Base-by-base conservation (phyloP, 2,113 vertebrate species). In the Ahaetulla prasina region DNA sequence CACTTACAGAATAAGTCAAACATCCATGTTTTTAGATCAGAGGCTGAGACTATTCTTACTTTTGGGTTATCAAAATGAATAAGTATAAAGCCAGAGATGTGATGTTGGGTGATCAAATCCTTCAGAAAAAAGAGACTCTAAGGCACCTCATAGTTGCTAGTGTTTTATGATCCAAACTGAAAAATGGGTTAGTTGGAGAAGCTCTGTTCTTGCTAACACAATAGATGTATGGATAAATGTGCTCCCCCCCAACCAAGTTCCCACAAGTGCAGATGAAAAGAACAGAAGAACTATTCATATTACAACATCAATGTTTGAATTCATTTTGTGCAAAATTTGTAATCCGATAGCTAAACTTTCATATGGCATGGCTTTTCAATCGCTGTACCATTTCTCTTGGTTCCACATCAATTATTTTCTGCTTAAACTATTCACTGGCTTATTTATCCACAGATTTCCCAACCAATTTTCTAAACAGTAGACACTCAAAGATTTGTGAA, bases 1-100 rank as follows among this genome's bases (percentile, higher is more conserved):
- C n/a, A 49, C 91, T 68, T 54, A 55, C 20, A 85, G 89, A 74
- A 92, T 85, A 88, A 60, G 30, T 91, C 91, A 92, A 87, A 89
- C 3, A 25, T 35, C 90, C 85, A 63, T 49, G 0, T 89, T 91
- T 92, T 90, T 0, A 0, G 80, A 92, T 91, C 45, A n/a, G n/a
- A 43, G 57, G 88, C 50, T 49, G 88, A 87, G 47, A 74, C 74
- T 88, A 8, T n/a, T 49, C 90, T 91, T 57, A 91, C 55, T 9
- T 49, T 53, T n/a, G 54, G 20, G 55, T 85, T 55, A 94, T 91
- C 49, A 50, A 85, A 68, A 91, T 89, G 60, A 92, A 74, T 43
- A 88, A 18, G 60, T 30, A 20, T 50, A 47, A 94, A 93, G 84
- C 30, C 87, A 89, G 84, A 87, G 87, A 54, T 0, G 0, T 90